Conservation (phyloP, 2,888 invertebrate genomes). For the Odontocolon sp. region DNA sequence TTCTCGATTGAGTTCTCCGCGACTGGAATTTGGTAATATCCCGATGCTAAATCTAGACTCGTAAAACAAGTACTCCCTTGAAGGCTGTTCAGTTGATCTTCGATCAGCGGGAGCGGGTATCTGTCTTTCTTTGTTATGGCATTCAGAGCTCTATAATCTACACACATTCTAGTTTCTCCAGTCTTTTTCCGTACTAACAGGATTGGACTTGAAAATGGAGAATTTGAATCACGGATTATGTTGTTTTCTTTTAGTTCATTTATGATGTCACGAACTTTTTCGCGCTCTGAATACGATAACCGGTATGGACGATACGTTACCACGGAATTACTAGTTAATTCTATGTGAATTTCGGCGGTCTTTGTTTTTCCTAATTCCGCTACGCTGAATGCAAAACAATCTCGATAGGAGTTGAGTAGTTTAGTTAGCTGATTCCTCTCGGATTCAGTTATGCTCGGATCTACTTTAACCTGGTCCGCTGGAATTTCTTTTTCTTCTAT, state of each 20-base stretch:
- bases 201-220: constrained; percentile 57
- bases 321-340: constrained; percentile 4
- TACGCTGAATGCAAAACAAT: too few species aligned
- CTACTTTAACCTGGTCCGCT: constrained; percentile 6
- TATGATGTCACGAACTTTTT: constrained; percentile 20
- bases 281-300: constrained; percentile 23
- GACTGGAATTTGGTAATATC: constrained; percentile 74
- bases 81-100: constrained; percentile 72
- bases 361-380: too few species aligned
- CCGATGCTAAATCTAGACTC: constrained; percentile 69
- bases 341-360: too few species aligned
- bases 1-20: constrained; percentile 66
- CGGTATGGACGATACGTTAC: constrained; percentile 31
- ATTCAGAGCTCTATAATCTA: constrained; percentile 70
- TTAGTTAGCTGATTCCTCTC: too few species aligned
- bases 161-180: constrained; percentile 58
- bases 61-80: constrained; percentile 68
- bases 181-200: too few species aligned
- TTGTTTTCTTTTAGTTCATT: constrained; percentile 25
- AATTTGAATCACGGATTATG: constrained; percentile 29
- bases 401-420: too few species aligned
- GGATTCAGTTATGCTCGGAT: not conserved
- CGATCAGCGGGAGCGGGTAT: constrained; percentile 74
- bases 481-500: not conserved
- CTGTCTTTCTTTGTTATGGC: constrained; percentile 68